Evolutionary conservation across 2,888 invertebrate species (phyloP), one percentile per base, ranked within the genome.

Genomic region (Microchrysa polita): DNA sequence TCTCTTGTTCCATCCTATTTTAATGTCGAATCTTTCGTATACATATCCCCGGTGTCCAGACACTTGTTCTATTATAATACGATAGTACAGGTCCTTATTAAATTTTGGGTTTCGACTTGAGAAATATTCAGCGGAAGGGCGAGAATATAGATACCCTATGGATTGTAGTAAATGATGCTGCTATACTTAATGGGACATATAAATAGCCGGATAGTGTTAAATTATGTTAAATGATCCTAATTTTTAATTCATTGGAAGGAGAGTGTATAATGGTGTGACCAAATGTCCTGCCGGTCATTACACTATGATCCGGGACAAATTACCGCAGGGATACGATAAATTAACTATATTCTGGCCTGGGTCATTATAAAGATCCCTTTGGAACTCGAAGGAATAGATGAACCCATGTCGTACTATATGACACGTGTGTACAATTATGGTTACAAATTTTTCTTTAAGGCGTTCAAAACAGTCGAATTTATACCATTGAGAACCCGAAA

Each of bases 181-280:
- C 20, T 27, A 1, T 23, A 55, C 40, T 55, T 69, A 69, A 69
- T 69, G 69, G 48, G 18, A 18, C 69, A 53, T 69, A 18, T 69
- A 57, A 69, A 55, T 55, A 44, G 27, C 67, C 53, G 57, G 69
- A 69, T 55, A 55, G 55, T 69, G 69, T 69, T 55, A 69, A 69
- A 69, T 69, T 55, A 55, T 69, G 69, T 69, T 69, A 55, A 67
- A 65, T 48, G 18, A 44, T 65, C 44, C 48, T 65, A 48, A 65
- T 65, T 65, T 65, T 65, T 65, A 65, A 65, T 65, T 44, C 65
- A 65, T 65, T 48, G 16, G 12, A 48, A 4, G 2, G 48, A 48
- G 48, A n/a, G 16, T 48, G 48, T 48, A 48, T 48, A 2, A 48
- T 48, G 14, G 12, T n/a, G 48, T 48, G 48, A 4, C 22, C 55